A percentile compares a stretch with the other conserved stretches of the same genome.
Conservation (phyloP, 2,113 vertebrate genomes). For the Oreamnos americanus region DNA sequence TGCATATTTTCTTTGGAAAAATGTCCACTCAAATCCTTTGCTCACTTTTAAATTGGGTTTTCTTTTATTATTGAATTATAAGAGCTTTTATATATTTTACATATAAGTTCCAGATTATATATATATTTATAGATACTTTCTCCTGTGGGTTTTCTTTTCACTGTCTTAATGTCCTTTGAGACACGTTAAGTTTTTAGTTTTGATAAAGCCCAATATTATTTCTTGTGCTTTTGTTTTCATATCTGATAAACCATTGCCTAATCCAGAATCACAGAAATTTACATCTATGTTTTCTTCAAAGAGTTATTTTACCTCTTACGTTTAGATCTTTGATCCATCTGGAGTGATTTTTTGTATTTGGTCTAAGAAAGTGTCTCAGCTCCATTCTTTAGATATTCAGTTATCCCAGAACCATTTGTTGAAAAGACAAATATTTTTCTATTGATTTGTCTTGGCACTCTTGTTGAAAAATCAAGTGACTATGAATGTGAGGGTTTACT, state of each 20-base stretch:
- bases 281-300: background rate
- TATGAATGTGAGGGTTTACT: background rate
- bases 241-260: background rate
- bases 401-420: background rate
- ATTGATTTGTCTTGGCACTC: background rate
- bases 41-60: background rate
- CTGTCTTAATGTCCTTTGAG: constrained; percentile 21
- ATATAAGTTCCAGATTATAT: background rate
- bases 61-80: background rate
- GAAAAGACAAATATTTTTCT: background rate
- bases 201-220: background rate
- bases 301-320: background rate
- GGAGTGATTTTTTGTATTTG: constrained; percentile 1
- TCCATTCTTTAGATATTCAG: background rate
- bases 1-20: background rate
- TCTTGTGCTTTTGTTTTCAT: background rate
- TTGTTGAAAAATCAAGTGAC: background rate
- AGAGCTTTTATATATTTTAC: background rate
- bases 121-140: background rate
- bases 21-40: background rate
- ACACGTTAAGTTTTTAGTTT: background rate
- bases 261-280: background rate
- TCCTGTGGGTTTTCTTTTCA: background rate
- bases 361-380: background rate
- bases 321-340: background rate